A percentile compares a stretch with the other conserved stretches of the same genome.
Evolutionary conservation across 2,113 vertebrate genomes (phyloP).

Genomic region (Brachirus orientalis): DNA sequence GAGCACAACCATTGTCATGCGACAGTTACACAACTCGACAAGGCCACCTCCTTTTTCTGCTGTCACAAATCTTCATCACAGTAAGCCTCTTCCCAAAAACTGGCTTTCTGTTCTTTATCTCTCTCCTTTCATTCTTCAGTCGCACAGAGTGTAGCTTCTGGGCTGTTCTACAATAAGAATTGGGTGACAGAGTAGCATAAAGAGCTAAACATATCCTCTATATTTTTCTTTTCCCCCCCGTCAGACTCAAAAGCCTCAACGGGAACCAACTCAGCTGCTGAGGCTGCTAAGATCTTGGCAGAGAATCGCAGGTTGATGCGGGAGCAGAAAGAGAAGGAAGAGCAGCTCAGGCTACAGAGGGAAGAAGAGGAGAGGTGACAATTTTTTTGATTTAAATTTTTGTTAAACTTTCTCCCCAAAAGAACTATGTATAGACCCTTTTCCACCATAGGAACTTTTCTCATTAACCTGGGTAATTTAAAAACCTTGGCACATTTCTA

Average conservation of each 20-base stretch:
- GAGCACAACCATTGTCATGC: slow-evolving; percentile 10
- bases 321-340: slow-evolving; percentile 88
- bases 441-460: no score
- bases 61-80: background rate
- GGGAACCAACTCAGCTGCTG: slow-evolving; percentile 86
- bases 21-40: background rate
- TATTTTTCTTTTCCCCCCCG: background rate
- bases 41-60: background rate
- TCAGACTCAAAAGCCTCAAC: slow-evolving; percentile 82
- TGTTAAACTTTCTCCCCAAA: no score
- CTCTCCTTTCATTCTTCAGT: background rate
- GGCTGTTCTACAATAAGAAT: background rate
- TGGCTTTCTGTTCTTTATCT: background rate
- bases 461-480: no score
- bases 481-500: no score
- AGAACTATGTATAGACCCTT: no score
- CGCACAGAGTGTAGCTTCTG: background rate
- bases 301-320: slow-evolving; percentile 88
- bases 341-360: slow-evolving; percentile 84
- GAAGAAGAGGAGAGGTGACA: slow-evolving; percentile 87
- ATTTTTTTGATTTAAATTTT: no score
- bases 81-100: background rate
- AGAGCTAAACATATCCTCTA: background rate
- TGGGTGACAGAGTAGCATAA: no score
- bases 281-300: slow-evolving; percentile 88